These are phyloP conservation scores for Disparrhopalites patrizii DNA, from an alignment of 2,888 invertebrate genomes.

Conservation along the genomic window DNA sequence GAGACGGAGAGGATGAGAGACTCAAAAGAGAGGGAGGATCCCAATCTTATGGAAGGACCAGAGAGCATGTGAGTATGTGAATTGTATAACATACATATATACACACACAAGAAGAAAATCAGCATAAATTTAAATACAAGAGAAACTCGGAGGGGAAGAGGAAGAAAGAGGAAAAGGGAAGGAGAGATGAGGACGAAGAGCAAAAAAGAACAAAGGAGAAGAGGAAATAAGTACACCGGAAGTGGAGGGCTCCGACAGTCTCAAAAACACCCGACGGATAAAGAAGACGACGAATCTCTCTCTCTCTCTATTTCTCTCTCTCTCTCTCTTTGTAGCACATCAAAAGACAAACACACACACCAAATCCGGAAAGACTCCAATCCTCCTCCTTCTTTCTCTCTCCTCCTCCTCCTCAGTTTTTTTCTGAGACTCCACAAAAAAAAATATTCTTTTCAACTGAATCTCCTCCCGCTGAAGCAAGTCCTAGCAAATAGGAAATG, in stretches of 20 bases:
- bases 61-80: neutral
- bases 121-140: constrained; percentile 24
- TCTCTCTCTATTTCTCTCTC: neutral
- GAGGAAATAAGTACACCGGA: constrained; percentile 22
- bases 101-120: constrained; percentile 14
- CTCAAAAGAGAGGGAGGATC: neutral
- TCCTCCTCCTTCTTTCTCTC: neutral
- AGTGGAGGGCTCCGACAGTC: constrained; percentile 20
- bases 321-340: neutral
- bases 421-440: neutral
- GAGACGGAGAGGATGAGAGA: neutral
- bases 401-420: neutral
- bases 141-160: neutral
- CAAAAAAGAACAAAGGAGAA: constrained; percentile 6
- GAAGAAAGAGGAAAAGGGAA: neutral
- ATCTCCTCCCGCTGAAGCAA: no score
- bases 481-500: no score
- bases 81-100: neutral
- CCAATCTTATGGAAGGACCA: neutral
- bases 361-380: neutral
- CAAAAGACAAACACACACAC: neutral
- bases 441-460: no score
- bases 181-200: neutral
- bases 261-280: constrained; percentile 16
- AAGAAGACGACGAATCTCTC: neutral